Percentiles rank a stretch among this genome's conserved stretches.
Evolutionary conservation across 2,113 vertebrate genomes (phyloP).

Genomic region (Garra rufa): DNA sequence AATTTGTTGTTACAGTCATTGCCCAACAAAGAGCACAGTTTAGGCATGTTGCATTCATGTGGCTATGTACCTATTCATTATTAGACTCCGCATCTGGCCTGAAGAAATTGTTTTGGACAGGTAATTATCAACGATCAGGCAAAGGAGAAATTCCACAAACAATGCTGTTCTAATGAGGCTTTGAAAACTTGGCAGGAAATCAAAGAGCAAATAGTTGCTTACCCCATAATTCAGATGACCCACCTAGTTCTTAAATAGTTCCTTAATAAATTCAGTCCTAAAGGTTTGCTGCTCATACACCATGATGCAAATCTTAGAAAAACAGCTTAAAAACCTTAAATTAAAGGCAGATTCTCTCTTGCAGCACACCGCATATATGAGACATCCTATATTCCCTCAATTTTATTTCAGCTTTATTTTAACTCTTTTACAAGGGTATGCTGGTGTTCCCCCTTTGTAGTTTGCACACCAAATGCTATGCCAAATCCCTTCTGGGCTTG

Average conservation of each 20-base stretch:
- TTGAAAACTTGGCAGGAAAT: constrained; percentile 44
- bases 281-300: background rate
- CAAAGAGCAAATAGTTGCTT: constrained; percentile 56
- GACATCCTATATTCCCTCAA: constrained; percentile 77
- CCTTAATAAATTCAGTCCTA: constrained; percentile 15
- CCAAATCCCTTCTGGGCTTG: constrained; percentile 69
- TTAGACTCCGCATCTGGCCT: constrained; percentile 14
- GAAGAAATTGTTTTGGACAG: constrained; percentile 37
- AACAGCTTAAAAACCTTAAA: background rate
- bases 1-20: background rate
- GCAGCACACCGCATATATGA: constrained; percentile 66
- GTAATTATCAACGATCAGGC: constrained; percentile 50
- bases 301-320: background rate
- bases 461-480: constrained; percentile 74
- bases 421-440: constrained; percentile 82
- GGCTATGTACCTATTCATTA: constrained; percentile 24
- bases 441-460: constrained; percentile 59
- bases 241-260: constrained; percentile 24
- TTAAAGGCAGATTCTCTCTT: constrained; percentile 48
- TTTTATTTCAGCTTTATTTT: constrained; percentile 66
- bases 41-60: background rate
- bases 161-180: constrained; percentile 59
- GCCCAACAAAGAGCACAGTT: background rate
- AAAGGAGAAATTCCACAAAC: constrained; percentile 45
- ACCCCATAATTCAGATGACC: constrained; percentile 21